These are phyloP conservation scores for Heliconius nattereri DNA, from an alignment of 1,140 invertebrate genomes.

Conservation along the genomic window DNA sequence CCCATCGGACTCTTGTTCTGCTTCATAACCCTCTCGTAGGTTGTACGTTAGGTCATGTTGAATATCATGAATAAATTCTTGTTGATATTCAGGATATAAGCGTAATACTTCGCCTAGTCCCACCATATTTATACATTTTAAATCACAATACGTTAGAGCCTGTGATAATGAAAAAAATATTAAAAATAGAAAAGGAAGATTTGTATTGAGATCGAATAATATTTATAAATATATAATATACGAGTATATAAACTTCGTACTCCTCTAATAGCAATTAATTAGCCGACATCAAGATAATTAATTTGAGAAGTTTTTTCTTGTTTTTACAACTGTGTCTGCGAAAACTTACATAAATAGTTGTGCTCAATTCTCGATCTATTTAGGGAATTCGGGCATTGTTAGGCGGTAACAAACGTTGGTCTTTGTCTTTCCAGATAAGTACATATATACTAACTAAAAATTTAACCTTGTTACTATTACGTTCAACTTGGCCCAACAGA, in stretches of 20 bases:
- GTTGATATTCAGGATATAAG: slow-evolving; percentile 96
- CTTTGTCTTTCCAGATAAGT: not conserved
- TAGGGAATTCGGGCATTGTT: not conserved
- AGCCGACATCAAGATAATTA: not conserved
- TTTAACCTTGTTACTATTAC: no score
- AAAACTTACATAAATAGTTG: not conserved
- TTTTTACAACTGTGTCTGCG: not conserved
- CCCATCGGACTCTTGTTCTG: slow-evolving; percentile 90
- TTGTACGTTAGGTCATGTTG: slow-evolving; percentile 98
- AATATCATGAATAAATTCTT: slow-evolving; percentile 95
- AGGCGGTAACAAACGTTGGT: not conserved
- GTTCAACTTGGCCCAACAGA: no score
- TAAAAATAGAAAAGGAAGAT: no score
- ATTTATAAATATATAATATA: not conserved
- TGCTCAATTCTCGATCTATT: not conserved
- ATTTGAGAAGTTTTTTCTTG: not conserved
- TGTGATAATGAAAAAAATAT: slow-evolving; percentile 47
- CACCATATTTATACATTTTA: slow-evolving; percentile 96
- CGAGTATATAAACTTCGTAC: no score
- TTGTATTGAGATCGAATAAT: not conserved
- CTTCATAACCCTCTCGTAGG: slow-evolving; percentile 95
- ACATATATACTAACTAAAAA: no score
- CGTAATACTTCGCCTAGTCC: slow-evolving; percentile 94
- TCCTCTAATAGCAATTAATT: not conserved
- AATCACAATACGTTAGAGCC: slow-evolving; percentile 96